phyloP scores from a whole-genome alignment of 2,113 vertebrate species.

The Ivindomyrus marchei region DNA sequence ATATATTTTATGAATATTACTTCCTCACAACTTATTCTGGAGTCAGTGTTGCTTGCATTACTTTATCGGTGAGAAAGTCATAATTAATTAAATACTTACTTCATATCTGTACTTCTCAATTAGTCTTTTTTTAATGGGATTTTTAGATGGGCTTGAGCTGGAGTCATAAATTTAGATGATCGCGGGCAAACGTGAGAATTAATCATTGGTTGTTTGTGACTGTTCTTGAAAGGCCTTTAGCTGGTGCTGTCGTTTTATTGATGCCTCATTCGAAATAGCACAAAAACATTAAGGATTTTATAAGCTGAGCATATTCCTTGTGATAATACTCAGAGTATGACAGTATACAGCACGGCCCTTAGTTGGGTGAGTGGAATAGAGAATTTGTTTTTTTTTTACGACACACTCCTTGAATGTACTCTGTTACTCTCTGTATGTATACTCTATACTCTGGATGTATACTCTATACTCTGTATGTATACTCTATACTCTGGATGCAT shows the following conservation, averaged over 20 bases:
- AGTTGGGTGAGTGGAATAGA: neutral
- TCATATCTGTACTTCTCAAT: constrained; percentile 26
- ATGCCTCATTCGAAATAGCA: constrained; percentile 16
- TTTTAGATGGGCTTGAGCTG: constrained; percentile 18
- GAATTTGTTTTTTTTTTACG: neutral
- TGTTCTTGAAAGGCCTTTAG: constrained; percentile 19
- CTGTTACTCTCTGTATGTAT: neutral
- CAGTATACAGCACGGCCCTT: neutral
- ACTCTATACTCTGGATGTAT: neutral
- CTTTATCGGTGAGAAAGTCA: constrained; percentile 8
- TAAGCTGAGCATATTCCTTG: neutral
- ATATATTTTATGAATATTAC: constrained; percentile 4
- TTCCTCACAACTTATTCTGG: constrained; percentile 6
- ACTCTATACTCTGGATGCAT: neutral
- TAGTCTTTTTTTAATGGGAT: constrained; percentile 26
- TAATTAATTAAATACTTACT: constrained; percentile 15
- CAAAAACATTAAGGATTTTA: constrained; percentile 23
- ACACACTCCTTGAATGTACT: neutral
- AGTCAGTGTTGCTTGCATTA: constrained; percentile 1
- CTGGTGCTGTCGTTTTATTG: constrained; percentile 18
- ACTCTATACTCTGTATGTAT: neutral
- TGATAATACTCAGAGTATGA: neutral
- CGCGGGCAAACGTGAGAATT: constrained; percentile 21
- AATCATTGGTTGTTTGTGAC: constrained; percentile 24
- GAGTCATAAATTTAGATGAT: constrained; percentile 24